phyloP scores from a whole-genome alignment of 2,888 invertebrate species.

The Callimorpha dominula region DNA sequence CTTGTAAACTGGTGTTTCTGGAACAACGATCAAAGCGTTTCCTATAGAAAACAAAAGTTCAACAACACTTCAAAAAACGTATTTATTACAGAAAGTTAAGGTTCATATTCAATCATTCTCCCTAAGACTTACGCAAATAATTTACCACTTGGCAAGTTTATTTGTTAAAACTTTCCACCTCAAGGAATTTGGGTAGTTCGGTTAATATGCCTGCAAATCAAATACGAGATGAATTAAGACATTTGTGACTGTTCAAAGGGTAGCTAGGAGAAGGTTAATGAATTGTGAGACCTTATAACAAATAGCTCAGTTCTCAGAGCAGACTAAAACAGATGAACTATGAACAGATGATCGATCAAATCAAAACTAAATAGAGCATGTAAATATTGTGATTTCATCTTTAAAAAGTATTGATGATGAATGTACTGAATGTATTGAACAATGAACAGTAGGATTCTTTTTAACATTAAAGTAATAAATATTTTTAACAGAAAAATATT shows the following conservation, averaged over 20 bases:
- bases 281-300: conserved; percentile 31
- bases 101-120: conserved; percentile 32
- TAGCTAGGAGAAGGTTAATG: conserved; percentile 32
- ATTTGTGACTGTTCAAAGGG: conserved; percentile 45
- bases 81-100: conserved; percentile 26
- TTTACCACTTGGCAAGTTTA: conserved; percentile 43
- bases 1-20: conserved; percentile 42
- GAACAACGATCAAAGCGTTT: conserved; percentile 62
- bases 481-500: not conserved
- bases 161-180: conserved; percentile 52
- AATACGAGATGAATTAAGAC: conserved; percentile 48
- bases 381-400: not conserved
- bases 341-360: not conserved
- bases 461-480: not conserved
- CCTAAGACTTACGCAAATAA: conserved; percentile 36
- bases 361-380: not conserved
- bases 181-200: conserved; percentile 48
- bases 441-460: not conserved
- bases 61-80: conserved; percentile 24
- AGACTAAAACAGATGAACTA: conserved; percentile 4
- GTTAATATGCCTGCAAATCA: conserved; percentile 55
- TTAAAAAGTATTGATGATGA: not conserved
- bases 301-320: conserved; percentile 27
- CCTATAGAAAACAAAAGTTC: conserved; percentile 23
- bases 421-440: no score